These are phyloP conservation scores for Virgularia gustaviana DNA, from an alignment of 92 coral and sea anemone genomes.

Conservation along the genomic window DNA sequence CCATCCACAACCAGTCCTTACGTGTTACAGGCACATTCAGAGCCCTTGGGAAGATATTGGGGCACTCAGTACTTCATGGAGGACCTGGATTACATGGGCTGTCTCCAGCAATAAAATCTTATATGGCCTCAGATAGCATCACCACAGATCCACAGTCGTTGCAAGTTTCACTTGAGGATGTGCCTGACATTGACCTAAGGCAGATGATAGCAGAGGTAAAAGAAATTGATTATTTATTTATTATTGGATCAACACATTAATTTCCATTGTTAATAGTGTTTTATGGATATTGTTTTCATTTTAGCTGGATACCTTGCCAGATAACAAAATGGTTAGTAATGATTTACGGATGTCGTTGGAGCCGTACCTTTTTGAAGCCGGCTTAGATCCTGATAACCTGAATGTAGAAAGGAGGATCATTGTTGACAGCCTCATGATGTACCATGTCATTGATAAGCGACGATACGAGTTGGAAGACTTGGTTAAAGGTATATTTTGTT, in stretches of 20 bases:
- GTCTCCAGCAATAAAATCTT: slow-evolving; percentile 9
- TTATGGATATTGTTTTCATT: not conserved
- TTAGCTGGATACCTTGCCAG: slow-evolving; percentile 11
- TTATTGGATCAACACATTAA: not conserved
- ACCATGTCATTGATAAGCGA: slow-evolving; percentile 4
- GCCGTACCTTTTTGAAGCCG: not conserved
- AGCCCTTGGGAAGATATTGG: slow-evolving; percentile 14
- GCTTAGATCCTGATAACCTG: not conserved
- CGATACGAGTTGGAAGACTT: not conserved
- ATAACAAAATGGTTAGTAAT: not conserved
- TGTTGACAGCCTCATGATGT: slow-evolving; percentile 2
- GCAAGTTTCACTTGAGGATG: slow-evolving; percentile 3
- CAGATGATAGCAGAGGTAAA: slow-evolving; percentile 20
- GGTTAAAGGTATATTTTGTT: slow-evolving; percentile 6
- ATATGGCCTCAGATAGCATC: not conserved
- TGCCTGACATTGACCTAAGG: slow-evolving; percentile 14
- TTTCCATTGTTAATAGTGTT: not conserved
- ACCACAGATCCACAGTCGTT: not conserved
- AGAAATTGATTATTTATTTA: not conserved
- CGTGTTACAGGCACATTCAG: not conserved
- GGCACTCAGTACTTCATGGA: slow-evolving; percentile 17
- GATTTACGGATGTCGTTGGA: not conserved
- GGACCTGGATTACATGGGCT: slow-evolving; percentile 13
- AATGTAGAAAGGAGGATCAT: not conserved
- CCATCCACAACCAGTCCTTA: slow-evolving; percentile 10